Base-by-base conservation (phyloP, 2,113 vertebrate species). In the Python bivittatus region DNA sequence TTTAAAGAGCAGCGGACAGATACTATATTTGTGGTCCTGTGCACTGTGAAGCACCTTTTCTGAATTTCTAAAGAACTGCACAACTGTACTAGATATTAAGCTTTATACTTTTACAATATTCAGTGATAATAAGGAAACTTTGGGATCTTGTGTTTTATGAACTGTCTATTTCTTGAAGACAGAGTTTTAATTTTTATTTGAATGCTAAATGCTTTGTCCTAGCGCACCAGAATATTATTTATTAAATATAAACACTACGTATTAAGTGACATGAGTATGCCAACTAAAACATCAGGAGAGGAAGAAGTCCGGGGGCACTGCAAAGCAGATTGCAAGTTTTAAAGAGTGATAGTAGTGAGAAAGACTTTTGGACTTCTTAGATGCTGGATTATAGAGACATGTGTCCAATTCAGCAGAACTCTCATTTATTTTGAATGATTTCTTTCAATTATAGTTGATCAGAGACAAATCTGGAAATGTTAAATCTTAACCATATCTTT, bases 281-380 rank as follows among this genome's bases (percentile, higher is more conserved):
- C 52, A 38, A 20, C n/a, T 11, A 52, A 52, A 64, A 9, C 13
- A 52, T 23, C 3, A 10, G 33, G 27, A 23, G 84, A 29, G 44
- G 60, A 44, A 52, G 23, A 58, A 20, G 22, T 60, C 57, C 94
- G 61, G 84, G 91, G 94, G 95, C 95, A 96, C 96, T 88, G 95
- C 92, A 96, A 97, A 97, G 57, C 84, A 92, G 92, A 53, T 92
- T 86, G 10, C 22, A 84, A 84, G 3, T 13, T 90, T 57, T 84
- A 90, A 13, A 17, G 4, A 58, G 27, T 22, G 2, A 13, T 42
- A 3, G 7, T 90, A 38, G 22, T 1, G 8, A 17, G 27, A 57
- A 4, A 83, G 23, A 54, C 53, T 22, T 7, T 22, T 68, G 29
- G 29, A 72, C 29, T 79, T 79, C 38, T 79, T 22, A 3, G 17